phyloP scores from a whole-genome alignment of 2,113 vertebrate species.

The Benitochromis conjunctus region DNA sequence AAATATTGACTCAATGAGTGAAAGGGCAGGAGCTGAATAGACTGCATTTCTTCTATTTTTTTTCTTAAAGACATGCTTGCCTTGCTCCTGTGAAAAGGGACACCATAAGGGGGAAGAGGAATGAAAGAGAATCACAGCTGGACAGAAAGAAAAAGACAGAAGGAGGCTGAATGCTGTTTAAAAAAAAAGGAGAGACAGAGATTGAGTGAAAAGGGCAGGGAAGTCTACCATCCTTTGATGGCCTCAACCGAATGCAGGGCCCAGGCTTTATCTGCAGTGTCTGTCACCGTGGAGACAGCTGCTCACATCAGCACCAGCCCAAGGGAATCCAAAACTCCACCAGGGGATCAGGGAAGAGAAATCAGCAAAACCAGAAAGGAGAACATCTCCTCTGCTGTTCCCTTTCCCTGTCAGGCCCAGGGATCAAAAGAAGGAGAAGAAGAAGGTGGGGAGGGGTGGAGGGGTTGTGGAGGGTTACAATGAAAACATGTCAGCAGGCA shows the following conservation, averaged over 20 bases:
- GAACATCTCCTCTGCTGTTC: constrained; percentile 22
- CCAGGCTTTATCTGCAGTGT: constrained; percentile 59
- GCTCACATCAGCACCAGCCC: constrained; percentile 68
- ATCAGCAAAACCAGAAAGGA: constrained; percentile 33
- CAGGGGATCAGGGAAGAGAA: not conserved
- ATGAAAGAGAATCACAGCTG: constrained; percentile 19
- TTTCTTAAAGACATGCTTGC: not conserved
- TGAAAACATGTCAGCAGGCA: not conserved
- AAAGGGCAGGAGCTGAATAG: constrained; percentile 31
- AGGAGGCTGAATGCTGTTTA: not conserved
- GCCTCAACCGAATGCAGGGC: constrained; percentile 27
- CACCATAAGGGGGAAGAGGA: not conserved
- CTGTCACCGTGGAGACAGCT: constrained; percentile 73
- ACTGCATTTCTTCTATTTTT: not conserved
- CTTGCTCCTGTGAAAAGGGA: not conserved
- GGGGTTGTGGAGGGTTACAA: not conserved
- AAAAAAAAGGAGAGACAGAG: not conserved
- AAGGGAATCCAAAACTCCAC: constrained; percentile 40
- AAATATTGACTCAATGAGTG: constrained; percentile 30
- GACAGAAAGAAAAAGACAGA: not conserved
- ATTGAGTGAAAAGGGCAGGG: constrained; percentile 38
- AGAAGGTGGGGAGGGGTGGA: not conserved
- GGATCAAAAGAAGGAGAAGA: constrained; percentile 4
- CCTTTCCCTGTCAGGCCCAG: constrained; percentile 10
- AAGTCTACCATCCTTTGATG: constrained; percentile 56